These are phyloP conservation scores for Lycaon pictus DNA, from an alignment of 2,113 vertebrate genomes.

Conservation along the genomic window DNA sequence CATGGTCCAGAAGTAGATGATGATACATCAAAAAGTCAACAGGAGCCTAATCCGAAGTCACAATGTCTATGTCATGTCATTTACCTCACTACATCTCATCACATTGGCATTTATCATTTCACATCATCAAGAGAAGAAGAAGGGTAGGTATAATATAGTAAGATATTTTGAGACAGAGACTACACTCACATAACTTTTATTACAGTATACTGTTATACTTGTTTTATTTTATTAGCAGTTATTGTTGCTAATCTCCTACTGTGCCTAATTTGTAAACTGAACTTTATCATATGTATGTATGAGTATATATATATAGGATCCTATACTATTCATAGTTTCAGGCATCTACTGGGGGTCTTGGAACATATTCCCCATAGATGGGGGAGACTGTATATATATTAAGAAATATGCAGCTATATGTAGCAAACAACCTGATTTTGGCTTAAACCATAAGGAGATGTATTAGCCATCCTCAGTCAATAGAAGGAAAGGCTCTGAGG, in stretches of 20 bases:
- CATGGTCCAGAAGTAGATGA: not conserved
- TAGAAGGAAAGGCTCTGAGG: not conserved
- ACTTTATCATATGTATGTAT: not conserved
- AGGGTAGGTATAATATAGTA: not conserved
- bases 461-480: not conserved
- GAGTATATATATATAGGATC: not conserved
- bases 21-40: not conserved
- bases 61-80: not conserved
- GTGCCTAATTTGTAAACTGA: not conserved
- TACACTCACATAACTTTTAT: not conserved
- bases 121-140: not conserved
- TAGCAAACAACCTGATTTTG: not conserved
- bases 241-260: not conserved
- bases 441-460: not conserved
- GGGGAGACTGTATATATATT: not conserved
- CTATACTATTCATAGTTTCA: not conserved
- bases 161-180: not conserved
- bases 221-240: not conserved
- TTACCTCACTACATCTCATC: not conserved
- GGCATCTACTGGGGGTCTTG: not conserved
- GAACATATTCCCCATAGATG: not conserved
- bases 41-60: not conserved
- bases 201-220: not conserved
- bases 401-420: not conserved
- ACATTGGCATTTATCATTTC: not conserved